Evolutionary conservation across 92 coral and sea anemone genomes (phyloP).

Genomic region (Hydrozoanthus gracilis): DNA sequence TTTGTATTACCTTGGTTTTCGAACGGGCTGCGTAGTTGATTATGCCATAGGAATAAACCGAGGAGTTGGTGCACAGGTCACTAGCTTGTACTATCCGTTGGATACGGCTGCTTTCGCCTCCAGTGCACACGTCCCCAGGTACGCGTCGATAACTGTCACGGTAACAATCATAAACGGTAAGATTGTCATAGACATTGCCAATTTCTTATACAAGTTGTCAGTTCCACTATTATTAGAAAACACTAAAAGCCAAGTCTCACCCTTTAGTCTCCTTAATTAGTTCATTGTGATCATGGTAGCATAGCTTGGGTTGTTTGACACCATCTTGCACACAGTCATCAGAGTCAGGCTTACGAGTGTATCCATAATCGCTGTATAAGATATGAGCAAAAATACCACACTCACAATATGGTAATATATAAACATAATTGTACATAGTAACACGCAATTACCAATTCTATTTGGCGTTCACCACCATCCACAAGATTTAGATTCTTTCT

Average conservation of each 20-base stretch:
- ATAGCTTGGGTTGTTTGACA: slow-evolving; percentile 54
- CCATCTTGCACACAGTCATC: slow-evolving; percentile 48
- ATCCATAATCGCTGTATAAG: slow-evolving; percentile 69
- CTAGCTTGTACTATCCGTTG: slow-evolving; percentile 57
- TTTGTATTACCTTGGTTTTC: slow-evolving; percentile 8
- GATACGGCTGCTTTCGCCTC: slow-evolving; percentile 38
- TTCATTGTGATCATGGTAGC: slow-evolving; percentile 58
- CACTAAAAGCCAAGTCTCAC: slow-evolving; percentile 20
- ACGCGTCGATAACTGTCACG: slow-evolving; percentile 73
- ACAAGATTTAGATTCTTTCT: too few species aligned
- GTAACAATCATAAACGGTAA: too few species aligned
- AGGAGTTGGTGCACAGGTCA: slow-evolving; percentile 59
- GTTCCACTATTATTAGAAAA: not conserved
- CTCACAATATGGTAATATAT: not conserved
- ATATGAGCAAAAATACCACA: not conserved
- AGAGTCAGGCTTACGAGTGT: slow-evolving; percentile 59
- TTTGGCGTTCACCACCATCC: too few species aligned
- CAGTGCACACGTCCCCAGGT: slow-evolving; percentile 78
- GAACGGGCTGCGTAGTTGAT: slow-evolving; percentile 1
- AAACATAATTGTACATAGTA: not conserved
- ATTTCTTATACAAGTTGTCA: not conserved
- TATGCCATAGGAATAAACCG: slow-evolving; percentile 69
- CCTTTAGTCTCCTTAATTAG: slow-evolving; percentile 43
- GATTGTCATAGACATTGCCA: not conserved
- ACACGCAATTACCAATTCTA: too few species aligned